Percentiles rank a stretch among this genome's conserved stretches.
These are phyloP conservation scores for Hapalemur alaotrensis DNA, from an alignment of 2,797 vertebrate species.

Conservation along the genomic window DNA sequence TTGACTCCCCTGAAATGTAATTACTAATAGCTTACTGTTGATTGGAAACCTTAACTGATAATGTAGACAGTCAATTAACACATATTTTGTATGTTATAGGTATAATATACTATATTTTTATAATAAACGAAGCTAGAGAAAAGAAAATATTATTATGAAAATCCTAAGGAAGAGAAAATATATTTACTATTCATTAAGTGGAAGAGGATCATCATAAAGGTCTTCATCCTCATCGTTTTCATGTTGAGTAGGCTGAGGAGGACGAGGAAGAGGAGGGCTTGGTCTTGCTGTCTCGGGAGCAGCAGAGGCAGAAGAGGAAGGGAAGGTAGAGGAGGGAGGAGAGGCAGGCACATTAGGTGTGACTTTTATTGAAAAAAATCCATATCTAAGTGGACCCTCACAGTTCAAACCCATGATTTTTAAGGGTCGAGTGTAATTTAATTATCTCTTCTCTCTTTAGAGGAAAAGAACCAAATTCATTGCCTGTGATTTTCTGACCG, in stretches of 20 bases:
- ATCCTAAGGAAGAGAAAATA: neutral
- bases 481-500: constrained; percentile 92
- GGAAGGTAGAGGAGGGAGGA: neutral
- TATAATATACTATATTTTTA: neutral
- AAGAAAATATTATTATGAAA: neutral
- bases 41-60: neutral
- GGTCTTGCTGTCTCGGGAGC: neutral
- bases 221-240: neutral
- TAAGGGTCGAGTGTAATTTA: constrained; percentile 32
- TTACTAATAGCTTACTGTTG: neutral
- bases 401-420: neutral
- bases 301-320: neutral
- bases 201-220: neutral
- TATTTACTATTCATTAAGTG: neutral
- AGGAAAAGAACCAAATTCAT: constrained; percentile 90
- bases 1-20: neutral
- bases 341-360: neutral
- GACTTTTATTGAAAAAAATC: neutral
- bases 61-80: neutral
- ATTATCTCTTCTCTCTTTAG: constrained; percentile 86
- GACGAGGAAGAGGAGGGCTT: neutral
- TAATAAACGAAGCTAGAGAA: neutral
- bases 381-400: neutral
- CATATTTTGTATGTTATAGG: neutral
- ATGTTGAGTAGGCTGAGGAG: neutral